A percentile compares a stretch with the other conserved stretches of the same genome.
Conservation (phyloP, 2,113 vertebrate species). For the Onychostoma macrolepis region DNA sequence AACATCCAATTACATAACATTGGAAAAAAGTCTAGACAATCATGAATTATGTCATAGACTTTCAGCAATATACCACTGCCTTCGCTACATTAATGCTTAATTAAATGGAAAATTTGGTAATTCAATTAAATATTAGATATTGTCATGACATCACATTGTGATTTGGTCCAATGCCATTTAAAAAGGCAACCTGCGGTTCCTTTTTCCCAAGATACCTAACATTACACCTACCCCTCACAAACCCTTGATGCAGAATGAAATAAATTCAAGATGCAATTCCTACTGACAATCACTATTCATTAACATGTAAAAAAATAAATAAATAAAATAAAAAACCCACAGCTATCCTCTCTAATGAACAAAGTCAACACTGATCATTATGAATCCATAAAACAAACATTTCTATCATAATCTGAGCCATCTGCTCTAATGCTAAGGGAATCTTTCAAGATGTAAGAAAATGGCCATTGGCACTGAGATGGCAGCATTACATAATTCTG, state of each 20-base stretch:
- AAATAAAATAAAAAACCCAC: background rate
- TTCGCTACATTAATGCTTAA: background rate
- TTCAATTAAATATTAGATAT: background rate
- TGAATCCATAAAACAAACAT: slow-evolving; percentile 5
- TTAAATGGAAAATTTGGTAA: background rate
- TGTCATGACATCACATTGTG: background rate
- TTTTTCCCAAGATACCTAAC: background rate
- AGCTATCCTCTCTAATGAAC: background rate
- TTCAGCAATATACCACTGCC: background rate
- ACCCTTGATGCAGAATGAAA: background rate
- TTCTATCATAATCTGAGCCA: background rate
- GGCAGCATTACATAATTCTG: background rate
- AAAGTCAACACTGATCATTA: background rate
- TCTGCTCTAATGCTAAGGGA: slow-evolving; percentile 2
- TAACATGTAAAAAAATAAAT: background rate
- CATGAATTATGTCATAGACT: background rate
- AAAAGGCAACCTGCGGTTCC: background rate
- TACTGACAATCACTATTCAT: background rate
- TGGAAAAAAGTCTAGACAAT: background rate
- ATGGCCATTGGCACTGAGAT: background rate
- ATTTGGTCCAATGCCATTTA: background rate
- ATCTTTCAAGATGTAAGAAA: slow-evolving; percentile 7
- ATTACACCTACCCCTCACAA: background rate
- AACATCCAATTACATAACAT: background rate
- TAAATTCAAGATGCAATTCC: background rate